These are phyloP conservation scores for Reinhardtius hippoglossoides DNA, from an alignment of 2,113 vertebrate genomes.

Conservation along the genomic window DNA sequence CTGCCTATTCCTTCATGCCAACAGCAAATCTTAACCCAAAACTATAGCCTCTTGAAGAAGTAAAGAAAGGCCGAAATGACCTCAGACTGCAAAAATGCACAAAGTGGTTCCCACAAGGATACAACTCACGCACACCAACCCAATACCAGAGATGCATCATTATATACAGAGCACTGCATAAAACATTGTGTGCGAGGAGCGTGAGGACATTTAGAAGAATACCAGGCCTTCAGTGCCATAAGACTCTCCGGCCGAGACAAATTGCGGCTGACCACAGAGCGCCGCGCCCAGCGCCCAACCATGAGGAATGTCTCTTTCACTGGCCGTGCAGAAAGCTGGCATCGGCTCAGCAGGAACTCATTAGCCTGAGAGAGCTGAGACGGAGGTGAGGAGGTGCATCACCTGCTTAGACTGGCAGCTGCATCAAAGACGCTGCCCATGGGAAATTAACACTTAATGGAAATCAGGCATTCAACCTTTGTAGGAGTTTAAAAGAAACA, in stretches of 20 bases:
- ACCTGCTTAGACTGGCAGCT: constrained; percentile 68
- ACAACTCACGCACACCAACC: constrained; percentile 38
- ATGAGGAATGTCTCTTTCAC: constrained; percentile 64
- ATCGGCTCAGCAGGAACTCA: constrained; percentile 38
- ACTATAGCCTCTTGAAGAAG: constrained; percentile 23
- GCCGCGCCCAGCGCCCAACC: constrained; percentile 58
- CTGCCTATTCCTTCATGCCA: constrained; percentile 23
- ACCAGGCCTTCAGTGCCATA: constrained; percentile 55
- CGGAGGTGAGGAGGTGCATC: constrained; percentile 49
- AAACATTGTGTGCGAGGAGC: constrained; percentile 47
- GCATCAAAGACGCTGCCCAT: constrained; percentile 66
- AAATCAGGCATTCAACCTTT: constrained; percentile 29
- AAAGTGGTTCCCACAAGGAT: constrained; percentile 42
- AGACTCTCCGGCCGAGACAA: constrained; percentile 62
- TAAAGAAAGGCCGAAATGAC: constrained; percentile 45
- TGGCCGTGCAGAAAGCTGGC: constrained; percentile 62
- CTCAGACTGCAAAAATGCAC: constrained; percentile 64
- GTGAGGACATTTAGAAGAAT: constrained; percentile 56
- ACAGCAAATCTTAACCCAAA: constrained; percentile 37
- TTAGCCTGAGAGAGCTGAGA: constrained; percentile 41
- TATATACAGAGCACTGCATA: constrained; percentile 54
- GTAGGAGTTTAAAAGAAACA: constrained; percentile 1
- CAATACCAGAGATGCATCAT: constrained; percentile 49
- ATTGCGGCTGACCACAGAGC: constrained; percentile 60
- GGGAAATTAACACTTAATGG: constrained; percentile 46